Percentiles rank a stretch among this genome's conserved stretches.
Evolutionary conservation across 2,113 vertebrate species (phyloP).

Genomic region (Haemorhous mexicanus): DNA sequence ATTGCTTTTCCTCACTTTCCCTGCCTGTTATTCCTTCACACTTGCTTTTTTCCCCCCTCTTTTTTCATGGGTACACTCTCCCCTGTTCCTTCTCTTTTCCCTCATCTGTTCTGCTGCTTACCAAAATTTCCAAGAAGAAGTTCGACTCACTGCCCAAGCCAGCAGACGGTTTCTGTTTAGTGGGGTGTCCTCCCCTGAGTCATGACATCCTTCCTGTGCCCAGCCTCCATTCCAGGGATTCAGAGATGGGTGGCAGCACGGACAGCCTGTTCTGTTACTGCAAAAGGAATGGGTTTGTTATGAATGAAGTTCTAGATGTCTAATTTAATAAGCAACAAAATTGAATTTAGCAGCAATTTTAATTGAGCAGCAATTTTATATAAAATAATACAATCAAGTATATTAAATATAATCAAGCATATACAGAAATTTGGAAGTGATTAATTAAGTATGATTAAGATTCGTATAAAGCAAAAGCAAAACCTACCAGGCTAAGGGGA

Average conservation of each 20-base stretch:
- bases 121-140: not conserved
- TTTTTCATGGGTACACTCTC: not conserved
- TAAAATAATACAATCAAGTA: not conserved
- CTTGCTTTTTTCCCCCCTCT: accelerated
- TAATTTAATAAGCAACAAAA: not conserved
- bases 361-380: not conserved
- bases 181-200: not conserved
- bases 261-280: not conserved
- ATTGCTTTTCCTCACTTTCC: not conserved
- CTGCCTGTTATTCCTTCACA: not conserved
- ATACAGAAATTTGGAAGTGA: not conserved
- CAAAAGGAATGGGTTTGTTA: not conserved
- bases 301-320: not conserved
- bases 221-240: not conserved
- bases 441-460: not conserved
- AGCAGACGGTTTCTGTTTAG: not conserved
- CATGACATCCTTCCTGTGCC: not conserved
- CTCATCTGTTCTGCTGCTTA: not conserved
- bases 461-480: not conserved
- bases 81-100: not conserved
- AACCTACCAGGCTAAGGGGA: accelerated
- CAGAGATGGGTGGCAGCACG: not conserved
- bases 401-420: not conserved
- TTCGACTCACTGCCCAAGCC: not conserved
- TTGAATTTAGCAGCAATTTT: not conserved